Base-by-base conservation (phyloP, 1,140 invertebrate species). In the Sesamia nonagrioides region DNA sequence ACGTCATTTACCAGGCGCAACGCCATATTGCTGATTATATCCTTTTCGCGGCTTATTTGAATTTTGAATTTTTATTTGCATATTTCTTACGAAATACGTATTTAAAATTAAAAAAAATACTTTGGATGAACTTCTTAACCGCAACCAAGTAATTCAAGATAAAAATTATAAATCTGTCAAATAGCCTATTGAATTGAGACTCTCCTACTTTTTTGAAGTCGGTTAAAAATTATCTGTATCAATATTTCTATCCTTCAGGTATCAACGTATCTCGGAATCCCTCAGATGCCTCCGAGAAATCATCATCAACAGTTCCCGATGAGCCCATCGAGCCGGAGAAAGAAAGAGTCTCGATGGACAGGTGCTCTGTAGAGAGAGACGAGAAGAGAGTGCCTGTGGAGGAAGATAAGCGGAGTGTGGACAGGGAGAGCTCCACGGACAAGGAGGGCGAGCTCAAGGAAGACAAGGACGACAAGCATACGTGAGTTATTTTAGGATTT, bases 241-340 rank as follows among this genome's bases (percentile, higher is more conserved):
- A 63, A 17, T n/a, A 45, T 37, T 9, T 50, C 42, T 76, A 18
- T 56, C 33, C 17, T 66, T 0, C 52, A 92, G 89, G 90, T 21
- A 88, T 89, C 37, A 92, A 91, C 80, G 92, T 93, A 35, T 92
- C 92, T 0, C 83, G 92, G 1, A 93, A 93, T 15, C 92, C 92
- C 17, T 93, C 92, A 7, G 92, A 93, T 69, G 92, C 92, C 7
- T 93, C 92, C 1, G 89, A 91, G 75, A 92, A 91, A 72, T 92
- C 91, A 0, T 80, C 81, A 6, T 84, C 86, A 0, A 87, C 85
- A 0, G 83, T 82, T 0, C 74, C 83, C 2, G 88, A 88, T 0
- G 74, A 81, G 37, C 63, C 50, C 80, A 82, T 48, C 73, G 69
- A 48, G 82, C 86, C 72, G 33, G 83, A 54, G 86, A 86, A 17